Evolutionary conservation across 2,888 invertebrate species (phyloP), one percentile per base, ranked within the genome.

Genomic region (Elysia crispata): DNA sequence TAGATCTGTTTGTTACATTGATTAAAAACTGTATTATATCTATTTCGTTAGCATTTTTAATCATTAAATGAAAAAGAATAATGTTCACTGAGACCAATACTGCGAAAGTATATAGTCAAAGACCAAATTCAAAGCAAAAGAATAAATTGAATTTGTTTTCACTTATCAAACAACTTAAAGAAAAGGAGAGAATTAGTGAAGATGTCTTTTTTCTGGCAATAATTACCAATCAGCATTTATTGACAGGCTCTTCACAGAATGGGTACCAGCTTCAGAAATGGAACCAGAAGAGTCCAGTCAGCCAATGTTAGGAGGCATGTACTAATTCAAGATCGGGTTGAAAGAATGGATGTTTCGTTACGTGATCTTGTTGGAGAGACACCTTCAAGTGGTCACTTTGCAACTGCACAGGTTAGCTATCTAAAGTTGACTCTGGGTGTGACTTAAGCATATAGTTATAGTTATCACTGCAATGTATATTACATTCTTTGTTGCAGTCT

Each of bases 311-410:
- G 49, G 25, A 67, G 60, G 23, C 54, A 31, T 13, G 20, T 30
- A 5, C 20, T 60, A 8, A n/a, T 25, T 11, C 20, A 69, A 50
- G 62, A 80, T 20, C 31, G n/a, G 18, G 49, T 75, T 50, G 74
- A 69, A 57, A 30, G 33, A 18, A 60, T 69, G 69, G 79, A 80
- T 18, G 28, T 80, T 18, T 70, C 75, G 25, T 69, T 80, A 13
- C 28, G 25, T 23, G 79, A 80, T 33, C 50, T 80, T 31, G 70
- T 80, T 33, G 79, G 79, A 25, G 67, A 74, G 11, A 66, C 31
- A 30, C 57, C 1, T 6, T 49, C 72, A 25, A 73, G 78, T 72
- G 25, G 13, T 41, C 50, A 28, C 23, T 50, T 78, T 64, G 25
- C 64, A 28, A 0, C 18, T 69, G 57, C 54, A 15, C 49, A 69